phyloP scores from a whole-genome alignment of 2,797 vertebrate species.

The Acridotheres tristis region DNA sequence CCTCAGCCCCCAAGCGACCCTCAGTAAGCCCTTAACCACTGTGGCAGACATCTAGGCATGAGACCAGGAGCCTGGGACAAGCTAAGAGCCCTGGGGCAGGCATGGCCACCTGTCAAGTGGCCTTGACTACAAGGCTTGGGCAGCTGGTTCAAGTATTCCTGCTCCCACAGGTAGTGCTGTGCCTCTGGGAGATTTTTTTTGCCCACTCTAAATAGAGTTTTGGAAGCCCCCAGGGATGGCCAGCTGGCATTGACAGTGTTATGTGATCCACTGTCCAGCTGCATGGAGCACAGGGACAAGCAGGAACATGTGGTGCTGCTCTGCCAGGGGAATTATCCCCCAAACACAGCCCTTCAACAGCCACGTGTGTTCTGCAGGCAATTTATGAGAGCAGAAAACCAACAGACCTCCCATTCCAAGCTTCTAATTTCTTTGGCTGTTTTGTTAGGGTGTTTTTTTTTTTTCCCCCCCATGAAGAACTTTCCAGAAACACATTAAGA shows the following conservation, averaged over 20 bases:
- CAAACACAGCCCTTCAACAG: not conserved
- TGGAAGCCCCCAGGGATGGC: not conserved
- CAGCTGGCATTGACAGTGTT: not conserved
- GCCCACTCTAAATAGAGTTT: not conserved
- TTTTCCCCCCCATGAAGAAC: not conserved
- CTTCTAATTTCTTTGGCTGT: not conserved
- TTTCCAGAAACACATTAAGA: constrained; percentile 1
- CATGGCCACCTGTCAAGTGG: not conserved
- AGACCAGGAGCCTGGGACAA: not conserved
- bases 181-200: not conserved
- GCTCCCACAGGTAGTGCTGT: not conserved
- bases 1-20: not conserved
- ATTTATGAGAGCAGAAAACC: constrained; percentile 31
- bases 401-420: not conserved
- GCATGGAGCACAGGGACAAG: not conserved
- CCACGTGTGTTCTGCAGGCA: not conserved
- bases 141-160: not conserved
- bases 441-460: not conserved
- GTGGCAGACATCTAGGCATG: not conserved
- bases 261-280: constrained; percentile 1
- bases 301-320: not conserved
- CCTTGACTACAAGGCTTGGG: not conserved
- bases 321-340: constrained; percentile 7
- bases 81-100: not conserved
- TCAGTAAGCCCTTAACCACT: rapidly evolving